Base-by-base conservation (phyloP, 2,888 invertebrate genomes). In the Caenorhabditis becei region DNA sequence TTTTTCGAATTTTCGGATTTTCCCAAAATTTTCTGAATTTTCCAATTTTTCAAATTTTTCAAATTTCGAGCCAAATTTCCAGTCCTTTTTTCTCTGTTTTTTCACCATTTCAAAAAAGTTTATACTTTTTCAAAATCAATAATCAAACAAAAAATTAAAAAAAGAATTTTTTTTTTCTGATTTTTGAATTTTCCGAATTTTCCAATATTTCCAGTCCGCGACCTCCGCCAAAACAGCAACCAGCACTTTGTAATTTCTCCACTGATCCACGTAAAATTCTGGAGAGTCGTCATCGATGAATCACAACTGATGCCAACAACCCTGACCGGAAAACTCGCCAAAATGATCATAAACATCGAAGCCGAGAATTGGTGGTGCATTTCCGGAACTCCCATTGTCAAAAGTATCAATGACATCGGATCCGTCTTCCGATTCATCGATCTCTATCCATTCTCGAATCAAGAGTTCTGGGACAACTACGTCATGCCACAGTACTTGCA, bases 261-360 rank as follows among this genome's bases (percentile, higher is more conserved):
- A 0, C 91, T 95, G n/a, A 91, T 93, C 0, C 93, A 94, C 88
- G 92, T 95, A 1, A 92, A 94, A 61, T 95, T 95, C 94, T 95
- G 95, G 95, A 92, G 95, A 71, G 93, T 86, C 5, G 82, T 67
- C 91, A 91, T 87, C 28, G 95, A 95, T 91, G 95, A 95, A 92
- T 95, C 95, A 5, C 95, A 95, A 92, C 94, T 95, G 93, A 94
- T 95, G 51, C 74, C 74, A 0, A 95, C 95, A 89, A 92, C 93
- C 61, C 92, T 93, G 2, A 92, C 92, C 0, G 92, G 93, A 1
- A 92, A 93, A 88, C 93, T 94, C 0, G 93, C 94, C 0, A 92
- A 93, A 86, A 94, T 95, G 94, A 94, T 94, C 0, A 89, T 92
- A 56, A 92, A 93, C 80, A 90, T 95, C 49, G 87, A 89, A 80